Base-by-base conservation (phyloP, 2,113 vertebrate species). In the Calonectris borealis region DNA sequence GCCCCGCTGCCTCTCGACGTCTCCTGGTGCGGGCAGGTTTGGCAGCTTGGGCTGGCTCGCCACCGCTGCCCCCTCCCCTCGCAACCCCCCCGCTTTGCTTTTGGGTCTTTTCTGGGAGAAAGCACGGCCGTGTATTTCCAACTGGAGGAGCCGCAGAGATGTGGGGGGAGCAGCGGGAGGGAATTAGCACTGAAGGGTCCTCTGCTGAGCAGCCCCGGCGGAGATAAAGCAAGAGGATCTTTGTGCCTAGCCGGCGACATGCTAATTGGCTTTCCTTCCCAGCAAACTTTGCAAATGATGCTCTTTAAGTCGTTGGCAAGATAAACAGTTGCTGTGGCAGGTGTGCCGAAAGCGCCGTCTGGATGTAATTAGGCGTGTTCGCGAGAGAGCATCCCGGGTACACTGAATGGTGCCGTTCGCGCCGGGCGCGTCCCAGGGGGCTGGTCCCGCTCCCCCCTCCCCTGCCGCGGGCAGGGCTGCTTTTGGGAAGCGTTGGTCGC, bases 401-500 rank as follows among this genome's bases (percentile, higher is more conserved):
- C 65, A 22, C 58, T 26, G 2, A 16, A 24, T 2, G 5, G 51
- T 27, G 75, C 68, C 12, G 5, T 42, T 54, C 1, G 2, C 24
- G 36, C 77, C 4, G 6, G 51, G 48, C 16, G 1, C 26, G 11
- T 70, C 62, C 58, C 5, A 2, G 34, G 51, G 29, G 25, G 27
- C 44, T 54, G 8, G 8, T 70, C n/a, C 52, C 2, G 3, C 8
- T 49, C 29, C 1, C 36, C 32, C 13, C 27, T 19, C 38, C 60
- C 25, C 18, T 72, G 73, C 38, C 3, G 0, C 1, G 1, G 61
- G 10, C 52, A 29, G 40, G 10, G 71, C 54, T 55, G 77, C 58
- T n/a, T 66, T 31, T 0, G 11, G 69, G 36, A 52, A 60, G 26
- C 1, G 0, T 13, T 21, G 36, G 62, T 65, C 0, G 0, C 51